Base-by-base conservation (phyloP, 2,888 invertebrate genomes). In the Nomada ruficornis region DNA sequence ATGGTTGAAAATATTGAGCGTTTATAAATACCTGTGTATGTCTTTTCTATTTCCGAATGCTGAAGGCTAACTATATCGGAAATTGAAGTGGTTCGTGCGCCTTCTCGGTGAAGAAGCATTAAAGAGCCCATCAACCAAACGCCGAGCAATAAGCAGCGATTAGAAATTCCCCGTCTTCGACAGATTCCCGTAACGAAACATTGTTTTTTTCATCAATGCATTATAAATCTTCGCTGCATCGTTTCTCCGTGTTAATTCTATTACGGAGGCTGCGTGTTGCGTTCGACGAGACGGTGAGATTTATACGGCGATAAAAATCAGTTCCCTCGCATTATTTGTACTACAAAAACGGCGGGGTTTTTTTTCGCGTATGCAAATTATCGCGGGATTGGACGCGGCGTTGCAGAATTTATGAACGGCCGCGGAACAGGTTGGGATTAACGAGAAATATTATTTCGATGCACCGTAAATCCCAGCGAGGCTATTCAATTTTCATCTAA, bases 11-110 rank as follows among this genome's bases (percentile, higher is more conserved):
- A 77, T 73, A 83, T 77, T 54, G 59, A 36, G 52, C 69, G 69
- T 55, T 70, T 82, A 82, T 82, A 82, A 82, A 82, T 82, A 82
- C 11, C 47, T 2, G 26, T 54, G 77, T 64, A 69, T 82, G 67
- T 73, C 77, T 83, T 69, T 82, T 82, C 82, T 83, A 83, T 83
- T 83, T 83, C 82, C 60, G 73, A 77, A 62, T 68, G 36, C 50
- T 36, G 82, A 77, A 83, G 82, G 82, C 69, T 82, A 77, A 64
- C 77, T 82, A 69, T 64, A 80, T 82, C 67, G 50, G 72, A 77
- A 69, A 64, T 77, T 55, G 44, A 64, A 82, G 71, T 81, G 72
- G 72, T 69, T n/a, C 73, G 68, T 50, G 60, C 59, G 42, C 36
- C 54, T 70, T 82, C 72, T 20, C 55, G 29, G 50, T 50, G 62